These are phyloP conservation scores for Stenurella melanura DNA, from an alignment of 2,888 invertebrate genomes.

Conservation along the genomic window DNA sequence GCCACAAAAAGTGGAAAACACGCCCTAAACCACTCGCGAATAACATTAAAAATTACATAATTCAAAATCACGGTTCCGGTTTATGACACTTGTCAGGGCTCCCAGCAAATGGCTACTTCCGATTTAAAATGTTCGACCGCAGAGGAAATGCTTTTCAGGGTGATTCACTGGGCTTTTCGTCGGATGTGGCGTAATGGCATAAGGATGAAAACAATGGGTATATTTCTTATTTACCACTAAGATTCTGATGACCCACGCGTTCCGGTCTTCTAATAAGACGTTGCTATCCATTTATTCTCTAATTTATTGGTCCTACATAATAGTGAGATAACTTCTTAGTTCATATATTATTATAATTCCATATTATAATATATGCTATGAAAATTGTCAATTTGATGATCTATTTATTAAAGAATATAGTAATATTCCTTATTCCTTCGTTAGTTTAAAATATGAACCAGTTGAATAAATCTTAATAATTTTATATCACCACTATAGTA, in stretches of 20 bases:
- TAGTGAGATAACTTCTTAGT: neutral
- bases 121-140: conserved; percentile 67
- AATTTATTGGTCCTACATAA: neutral
- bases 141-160: conserved; percentile 43
- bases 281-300: conserved; percentile 22
- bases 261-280: conserved; percentile 56
- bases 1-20: conserved; percentile 60
- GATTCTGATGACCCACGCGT: conserved; percentile 53
- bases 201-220: conserved; percentile 50
- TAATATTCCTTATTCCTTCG: too few relatives aligned
- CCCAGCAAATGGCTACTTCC: conserved; percentile 71
- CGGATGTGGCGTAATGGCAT: conserved; percentile 59
- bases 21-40: conserved; percentile 60
- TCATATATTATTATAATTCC: neutral
- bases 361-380: too few relatives aligned
- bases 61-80: conserved; percentile 71
- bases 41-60: conserved; percentile 71
- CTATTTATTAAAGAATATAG: too few relatives aligned
- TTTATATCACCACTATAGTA: too few relatives aligned
- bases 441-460: too few relatives aligned
- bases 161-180: conserved; percentile 43
- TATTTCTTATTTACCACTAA: conserved; percentile 58
- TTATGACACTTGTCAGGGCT: conserved; percentile 70
- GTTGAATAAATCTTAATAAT: too few relatives aligned
- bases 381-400: too few relatives aligned